Base-by-base conservation (phyloP, 2,888 invertebrate species). In the Spodoptera exigua region DNA sequence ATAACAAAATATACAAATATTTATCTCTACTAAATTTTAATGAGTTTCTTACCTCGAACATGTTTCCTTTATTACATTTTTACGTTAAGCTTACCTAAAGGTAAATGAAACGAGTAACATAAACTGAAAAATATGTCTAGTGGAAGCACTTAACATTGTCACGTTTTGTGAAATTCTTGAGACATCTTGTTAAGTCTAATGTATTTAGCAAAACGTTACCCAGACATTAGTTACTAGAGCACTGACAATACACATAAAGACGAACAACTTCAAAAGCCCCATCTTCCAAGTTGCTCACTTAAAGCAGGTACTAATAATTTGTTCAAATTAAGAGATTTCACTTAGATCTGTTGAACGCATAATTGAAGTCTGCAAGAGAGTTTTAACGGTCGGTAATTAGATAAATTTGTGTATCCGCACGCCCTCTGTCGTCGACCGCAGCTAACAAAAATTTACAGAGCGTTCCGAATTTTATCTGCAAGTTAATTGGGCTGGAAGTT, bases 281-380 rank as follows among this genome's bases (percentile, higher is more conserved):
- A 75, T 75, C 44, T 44, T 35, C 71, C 54, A 72, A 71, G 52
- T 71, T 69, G 46, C 49, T 32, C 59, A 79, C 56, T 78, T 67
- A 61, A 65, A 70, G 56, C 77, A 79, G 74, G 78, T 79, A 76
- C 76, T 78, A 77, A 76, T 76, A 76, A 77, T 78, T 77, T 73
- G 79, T 64, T 64, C 74, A 77, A 77, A 77, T 77, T 70, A 77
- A 79, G 80, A 77, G 68, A 77, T 79, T 79, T 74, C 78, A 60
- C 58, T 74, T 68, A 74, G 70, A 79, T 79, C 79, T 79, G 74
- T 74, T 77, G 61, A 77, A 79, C 65, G 67, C 61, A 70, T 77
- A 79, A 79, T 77, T 79, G 78, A 74, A 68, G 78, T 63, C 54
- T 51, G 68, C 61, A 47, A 27, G 58, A 62, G 63, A 75, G 80